Evolutionary conservation across 1,140 invertebrate species (phyloP), one percentile per base, ranked within the genome.

Genomic region (Drosophila mauritiana): DNA sequence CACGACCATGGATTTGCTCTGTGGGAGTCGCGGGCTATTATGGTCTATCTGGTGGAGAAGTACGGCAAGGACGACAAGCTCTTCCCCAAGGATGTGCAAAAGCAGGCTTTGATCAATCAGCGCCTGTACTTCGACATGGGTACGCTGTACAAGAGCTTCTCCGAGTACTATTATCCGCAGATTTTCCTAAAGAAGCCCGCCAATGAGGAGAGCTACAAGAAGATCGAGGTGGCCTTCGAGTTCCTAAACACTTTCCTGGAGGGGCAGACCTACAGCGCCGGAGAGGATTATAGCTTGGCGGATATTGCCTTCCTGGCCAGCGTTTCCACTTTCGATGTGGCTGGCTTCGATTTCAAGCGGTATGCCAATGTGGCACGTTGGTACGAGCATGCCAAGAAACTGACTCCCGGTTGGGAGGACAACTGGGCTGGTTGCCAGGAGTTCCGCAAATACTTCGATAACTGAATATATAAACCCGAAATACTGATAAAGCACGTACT

Each of bases 91-190:
- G 94, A 95, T 65, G 92, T 94, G 0, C 94, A 95, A 73, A 86
- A 94, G 56, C 93, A 95, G 51, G 96, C 96, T 0, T 0, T 96
- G 0, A 94, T 97, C 0, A 95, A 97, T 82, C 94, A 95, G 68
- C 93, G 95, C 62, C 91, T 97, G 3, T 95, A 95, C 78, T 97
- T 97, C 81, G 96, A 97, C 75, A 83, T 94, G 58, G 95, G 95
- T 25, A 94, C 93, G 1, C 90, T 97, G 3, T 96, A 95, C 84
- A 93, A 94, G 39, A 91, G 94, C 22, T 94, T 95, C 48, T 80
- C 73, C 5, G 93, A 94, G 2, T 93, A 93, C 78, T 95, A 97
- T 95, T 97, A 96, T 81, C 95, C 96, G 27, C 93, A 94, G 76
- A 73, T 96, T 4, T 96, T 96, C 78, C 93, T 80, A 4, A 95